Base-by-base conservation (phyloP, 1,140 invertebrate species). In the Caerostris extrusa region DNA sequence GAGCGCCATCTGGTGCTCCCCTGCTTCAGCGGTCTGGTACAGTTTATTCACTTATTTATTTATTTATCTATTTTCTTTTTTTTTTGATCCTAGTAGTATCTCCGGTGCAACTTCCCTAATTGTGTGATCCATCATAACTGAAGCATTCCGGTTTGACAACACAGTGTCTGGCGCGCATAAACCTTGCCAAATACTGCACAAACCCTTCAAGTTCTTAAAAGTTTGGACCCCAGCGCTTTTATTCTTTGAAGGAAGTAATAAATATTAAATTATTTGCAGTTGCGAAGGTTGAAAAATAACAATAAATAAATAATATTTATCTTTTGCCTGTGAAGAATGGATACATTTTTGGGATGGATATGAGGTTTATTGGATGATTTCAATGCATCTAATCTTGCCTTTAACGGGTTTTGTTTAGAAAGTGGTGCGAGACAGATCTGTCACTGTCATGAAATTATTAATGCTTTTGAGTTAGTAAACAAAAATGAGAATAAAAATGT, bases 1-100 rank as follows among this genome's bases (percentile, higher is more conserved):
- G 34, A 69, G 90, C 90, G 55, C 90, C 90, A 91, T 77, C 90
- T 91, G 90, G 90, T 71, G 67, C 34, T 14, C 34, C 14, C 7
- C 71, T 7, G 53, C 56, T 56, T 91, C 90, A 53, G 90, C 57
- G 71, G 69, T 90, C 88, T 90, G 88, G 34, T 90, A 64, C 56
- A 71, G 64, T 90, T 90, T 90, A 87, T 87, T 55, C 88, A 71
- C 88, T 90, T 90, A 90, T 90, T 90, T 91, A 90, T 90, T 90
- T 91, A 91, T 91, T 91, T 91, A 91, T 91, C 71, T 91, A 57
- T 91, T 90, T 90, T 60, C n/a, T n/a, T 69, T 55, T 50, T 91
- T 19, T 82, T 91, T 61, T 53, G 17, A 56, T 71, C 17, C 55
- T 64, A 3, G 8, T 50, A 7, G 10, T 88, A 64, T 85, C 60